Evolutionary conservation across 2,888 invertebrate genomes (phyloP).

Genomic region (Hydrotaea cyrtoneurina): DNA sequence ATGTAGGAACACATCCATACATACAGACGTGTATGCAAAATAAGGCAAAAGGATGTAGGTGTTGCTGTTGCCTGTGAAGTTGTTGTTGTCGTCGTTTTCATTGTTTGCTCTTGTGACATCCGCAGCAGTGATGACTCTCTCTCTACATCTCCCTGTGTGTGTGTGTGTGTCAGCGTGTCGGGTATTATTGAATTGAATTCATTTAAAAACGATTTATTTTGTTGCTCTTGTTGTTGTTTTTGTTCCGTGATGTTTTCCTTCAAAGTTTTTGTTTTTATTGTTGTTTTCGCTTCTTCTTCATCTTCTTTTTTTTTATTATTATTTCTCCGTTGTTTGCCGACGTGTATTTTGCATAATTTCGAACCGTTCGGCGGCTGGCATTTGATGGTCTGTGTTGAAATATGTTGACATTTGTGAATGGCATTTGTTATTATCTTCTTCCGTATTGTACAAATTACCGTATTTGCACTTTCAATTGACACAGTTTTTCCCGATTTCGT

Average conservation of each 20-base stretch:
- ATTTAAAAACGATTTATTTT: constrained; percentile 47
- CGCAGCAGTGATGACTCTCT: not conserved
- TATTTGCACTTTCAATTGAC: constrained; percentile 61
- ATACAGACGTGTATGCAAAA: not conserved
- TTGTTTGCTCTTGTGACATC: constrained; percentile 19
- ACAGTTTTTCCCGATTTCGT: constrained; percentile 32
- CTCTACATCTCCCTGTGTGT: not conserved
- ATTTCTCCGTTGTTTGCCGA: constrained; percentile 16
- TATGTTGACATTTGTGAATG: constrained; percentile 54
- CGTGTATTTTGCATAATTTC: constrained; percentile 35
- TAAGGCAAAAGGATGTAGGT: not conserved
- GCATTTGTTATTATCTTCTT: constrained; percentile 53
- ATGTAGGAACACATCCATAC: not conserved
- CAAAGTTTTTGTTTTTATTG: constrained; percentile 35
- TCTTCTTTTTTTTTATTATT: constrained; percentile 14
- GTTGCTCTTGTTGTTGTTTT: constrained; percentile 1
- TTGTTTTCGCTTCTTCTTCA: not conserved
- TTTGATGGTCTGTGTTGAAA: constrained; percentile 41
- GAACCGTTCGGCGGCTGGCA: constrained; percentile 14
- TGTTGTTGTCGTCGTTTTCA: not conserved
- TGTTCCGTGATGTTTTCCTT: constrained; percentile 24
- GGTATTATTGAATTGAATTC: constrained; percentile 40
- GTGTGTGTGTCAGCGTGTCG: constrained; percentile 23
- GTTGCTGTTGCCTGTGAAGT: not conserved
- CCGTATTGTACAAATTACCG: constrained; percentile 55